These are phyloP conservation scores for Ophiodon elongatus DNA, from an alignment of 2,113 vertebrate species.

Conservation along the genomic window DNA sequence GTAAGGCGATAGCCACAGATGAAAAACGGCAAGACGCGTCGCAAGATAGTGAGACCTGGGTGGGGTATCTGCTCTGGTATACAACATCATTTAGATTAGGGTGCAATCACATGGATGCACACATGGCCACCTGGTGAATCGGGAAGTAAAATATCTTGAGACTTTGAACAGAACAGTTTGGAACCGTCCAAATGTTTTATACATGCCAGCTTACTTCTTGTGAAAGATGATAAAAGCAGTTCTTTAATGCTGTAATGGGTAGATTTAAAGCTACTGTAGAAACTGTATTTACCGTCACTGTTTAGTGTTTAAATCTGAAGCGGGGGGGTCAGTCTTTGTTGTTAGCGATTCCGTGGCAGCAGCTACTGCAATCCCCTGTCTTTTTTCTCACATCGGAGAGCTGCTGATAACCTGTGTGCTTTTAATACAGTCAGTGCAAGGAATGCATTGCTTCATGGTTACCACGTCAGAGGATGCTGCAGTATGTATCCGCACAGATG, in stretches of 20 bases:
- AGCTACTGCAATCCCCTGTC: neutral
- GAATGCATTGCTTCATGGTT: neutral
- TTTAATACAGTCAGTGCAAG: neutral
- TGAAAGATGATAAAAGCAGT: neutral
- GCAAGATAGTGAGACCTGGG: conserved; percentile 48
- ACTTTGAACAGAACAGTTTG: neutral
- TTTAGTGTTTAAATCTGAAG: neutral
- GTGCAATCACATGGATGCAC: conserved; percentile 15
- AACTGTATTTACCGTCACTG: neutral
- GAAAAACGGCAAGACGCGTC: conserved; percentile 34
- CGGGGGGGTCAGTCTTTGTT: neutral
- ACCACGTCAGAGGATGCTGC: neutral
- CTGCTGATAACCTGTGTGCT: neutral
- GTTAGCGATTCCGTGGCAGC: neutral
- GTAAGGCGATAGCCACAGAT: conserved; percentile 54
- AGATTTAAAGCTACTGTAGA: neutral
- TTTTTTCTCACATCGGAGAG: neutral
- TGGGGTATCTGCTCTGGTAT: conserved; percentile 5
- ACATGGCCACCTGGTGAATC: neutral
- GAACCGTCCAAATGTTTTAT: neutral
- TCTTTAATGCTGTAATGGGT: neutral
- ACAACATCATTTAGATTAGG: conserved; percentile 28
- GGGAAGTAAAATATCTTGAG: neutral
- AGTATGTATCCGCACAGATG: neutral
- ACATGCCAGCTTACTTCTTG: neutral